Evolutionary conservation across 2,888 invertebrate species (phyloP).

Genomic region (Lutraria lutraria): DNA sequence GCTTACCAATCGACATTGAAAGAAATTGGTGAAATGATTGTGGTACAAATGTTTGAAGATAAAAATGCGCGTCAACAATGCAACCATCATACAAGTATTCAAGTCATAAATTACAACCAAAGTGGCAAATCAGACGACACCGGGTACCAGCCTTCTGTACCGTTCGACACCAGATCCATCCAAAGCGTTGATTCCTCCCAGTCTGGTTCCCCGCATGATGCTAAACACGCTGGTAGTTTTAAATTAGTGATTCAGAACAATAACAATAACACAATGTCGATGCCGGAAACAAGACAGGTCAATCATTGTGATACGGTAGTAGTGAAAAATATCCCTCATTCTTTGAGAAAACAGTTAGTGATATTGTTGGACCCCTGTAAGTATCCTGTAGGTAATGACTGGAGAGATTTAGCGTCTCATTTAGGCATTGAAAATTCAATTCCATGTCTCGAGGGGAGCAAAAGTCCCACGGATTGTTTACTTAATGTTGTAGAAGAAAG

Average conservation of each 20-base stretch:
- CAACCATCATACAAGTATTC: slow-evolving; percentile 52
- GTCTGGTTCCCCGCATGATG: background rate
- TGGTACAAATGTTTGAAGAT: slow-evolving; percentile 71
- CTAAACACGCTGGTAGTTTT: background rate
- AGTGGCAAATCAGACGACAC: slow-evolving; percentile 1
- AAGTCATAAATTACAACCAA: slow-evolving; percentile 34
- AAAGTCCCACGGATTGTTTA: slow-evolving; percentile 70
- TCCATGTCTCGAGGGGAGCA: slow-evolving; percentile 49
- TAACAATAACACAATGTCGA: background rate
- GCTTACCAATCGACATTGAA: slow-evolving; percentile 69
- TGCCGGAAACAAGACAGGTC: background rate
- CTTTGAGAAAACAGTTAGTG: slow-evolving; percentile 60
- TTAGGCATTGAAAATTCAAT: slow-evolving; percentile 67
- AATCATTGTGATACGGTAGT: background rate
- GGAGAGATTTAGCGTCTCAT: slow-evolving; percentile 69
- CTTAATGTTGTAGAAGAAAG: slow-evolving; percentile 63
- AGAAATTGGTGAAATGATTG: slow-evolving; percentile 71
- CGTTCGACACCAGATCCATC: background rate
- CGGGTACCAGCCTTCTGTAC: background rate
- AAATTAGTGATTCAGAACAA: background rate
- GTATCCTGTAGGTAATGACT: slow-evolving; percentile 65
- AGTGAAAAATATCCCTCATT: slow-evolving; percentile 28
- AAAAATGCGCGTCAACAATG: slow-evolving; percentile 37
- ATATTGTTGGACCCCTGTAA: slow-evolving; percentile 68
- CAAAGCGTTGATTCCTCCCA: background rate